These are phyloP conservation scores for Thryonomys swinderianus DNA, from an alignment of 2,113 vertebrate genomes.

Conservation along the genomic window DNA sequence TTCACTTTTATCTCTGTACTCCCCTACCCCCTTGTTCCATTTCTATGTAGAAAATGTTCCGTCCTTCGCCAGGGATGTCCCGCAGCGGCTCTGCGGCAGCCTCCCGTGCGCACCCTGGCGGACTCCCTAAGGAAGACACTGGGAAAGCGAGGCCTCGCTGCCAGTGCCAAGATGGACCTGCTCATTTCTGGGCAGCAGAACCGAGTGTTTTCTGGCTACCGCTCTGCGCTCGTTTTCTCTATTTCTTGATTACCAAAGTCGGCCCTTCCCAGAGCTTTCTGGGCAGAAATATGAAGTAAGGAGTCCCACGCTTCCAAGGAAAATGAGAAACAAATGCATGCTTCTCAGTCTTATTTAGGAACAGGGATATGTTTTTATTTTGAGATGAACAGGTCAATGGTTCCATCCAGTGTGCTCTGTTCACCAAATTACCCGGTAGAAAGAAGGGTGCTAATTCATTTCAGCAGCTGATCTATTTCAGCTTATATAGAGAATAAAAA, in stretches of 20 bases:
- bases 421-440: background rate
- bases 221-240: background rate
- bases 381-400: background rate
- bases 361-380: background rate
- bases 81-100: background rate
- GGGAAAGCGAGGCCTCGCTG: background rate
- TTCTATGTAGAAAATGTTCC: background rate
- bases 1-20: background rate
- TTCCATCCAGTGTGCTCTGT: background rate
- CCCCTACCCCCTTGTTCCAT: background rate
- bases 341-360: constrained; percentile 4
- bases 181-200: background rate
- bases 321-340: background rate
- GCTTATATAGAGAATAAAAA: background rate
- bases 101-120: background rate
- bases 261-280: background rate
- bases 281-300: background rate
- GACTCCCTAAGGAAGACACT: background rate
- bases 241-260: background rate
- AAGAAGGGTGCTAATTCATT: background rate
- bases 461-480: background rate
- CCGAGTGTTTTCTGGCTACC: background rate
- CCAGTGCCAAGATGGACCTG: background rate
- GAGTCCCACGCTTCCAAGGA: background rate
- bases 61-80: background rate